Conservation (phyloP, 2,888 invertebrate species). For the Teleogryllus oceanicus region DNA sequence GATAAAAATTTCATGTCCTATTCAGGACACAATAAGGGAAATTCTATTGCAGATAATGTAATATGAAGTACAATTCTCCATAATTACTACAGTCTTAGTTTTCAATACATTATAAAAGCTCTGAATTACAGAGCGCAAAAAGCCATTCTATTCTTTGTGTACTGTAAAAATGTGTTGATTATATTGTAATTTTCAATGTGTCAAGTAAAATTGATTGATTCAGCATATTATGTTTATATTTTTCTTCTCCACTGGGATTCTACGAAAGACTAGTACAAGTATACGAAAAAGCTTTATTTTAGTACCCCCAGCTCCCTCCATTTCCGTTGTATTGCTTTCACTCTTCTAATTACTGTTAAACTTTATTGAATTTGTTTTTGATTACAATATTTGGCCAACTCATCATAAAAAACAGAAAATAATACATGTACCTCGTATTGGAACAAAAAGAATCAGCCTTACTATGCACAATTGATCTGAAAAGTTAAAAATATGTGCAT, state of each 20-base stretch:
- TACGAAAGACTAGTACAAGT: neutral
- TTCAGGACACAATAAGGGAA: neutral
- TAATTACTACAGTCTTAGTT: slow-evolving; percentile 3
- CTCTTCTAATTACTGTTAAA: neutral
- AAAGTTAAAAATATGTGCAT: slow-evolving; percentile 28
- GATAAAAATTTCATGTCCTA: no score
- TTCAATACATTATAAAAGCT: slow-evolving; percentile 9
- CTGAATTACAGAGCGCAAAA: neutral
- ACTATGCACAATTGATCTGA: neutral
- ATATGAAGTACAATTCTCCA: slow-evolving; percentile 18
- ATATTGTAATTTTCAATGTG: slow-evolving; percentile 19
- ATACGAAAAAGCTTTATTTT: neutral
- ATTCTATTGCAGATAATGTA: neutral
- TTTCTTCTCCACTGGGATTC: neutral
- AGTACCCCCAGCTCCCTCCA: neutral
- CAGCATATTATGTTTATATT: neutral
- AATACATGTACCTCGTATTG: neutral
- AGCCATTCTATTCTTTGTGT: slow-evolving; percentile 1
- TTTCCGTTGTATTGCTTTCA: neutral
- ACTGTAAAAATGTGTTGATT: neutral
- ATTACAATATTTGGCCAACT: no score
- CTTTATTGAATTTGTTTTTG: no score
- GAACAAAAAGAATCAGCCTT: no score
- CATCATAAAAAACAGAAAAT: neutral
- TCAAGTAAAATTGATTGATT: slow-evolving; percentile 28